These are phyloP conservation scores for Tragelaphus scriptus DNA, from an alignment of 2,113 vertebrate species.

Conservation along the genomic window DNA sequence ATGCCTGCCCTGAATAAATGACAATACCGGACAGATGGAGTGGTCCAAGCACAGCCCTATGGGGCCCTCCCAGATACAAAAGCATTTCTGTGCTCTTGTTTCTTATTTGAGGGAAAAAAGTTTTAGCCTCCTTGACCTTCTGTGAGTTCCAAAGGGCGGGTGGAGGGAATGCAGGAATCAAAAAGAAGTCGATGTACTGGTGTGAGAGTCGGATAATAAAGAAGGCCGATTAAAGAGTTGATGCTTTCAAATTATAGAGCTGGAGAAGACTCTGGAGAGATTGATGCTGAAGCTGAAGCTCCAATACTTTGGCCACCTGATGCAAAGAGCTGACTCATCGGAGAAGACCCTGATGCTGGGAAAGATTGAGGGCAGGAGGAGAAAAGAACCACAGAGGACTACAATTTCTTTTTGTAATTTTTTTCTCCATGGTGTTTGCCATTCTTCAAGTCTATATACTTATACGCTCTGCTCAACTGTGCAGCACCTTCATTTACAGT, in stretches of 20 bases:
- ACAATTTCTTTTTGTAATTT: background rate
- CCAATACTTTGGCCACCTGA: background rate
- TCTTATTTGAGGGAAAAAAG: background rate
- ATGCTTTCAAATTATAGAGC: background rate
- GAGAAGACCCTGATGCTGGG: background rate
- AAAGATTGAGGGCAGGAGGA: background rate
- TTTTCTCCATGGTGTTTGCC: background rate
- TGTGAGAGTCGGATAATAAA: background rate
- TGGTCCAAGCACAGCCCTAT: background rate
- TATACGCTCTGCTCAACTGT: background rate
- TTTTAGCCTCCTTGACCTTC: background rate
- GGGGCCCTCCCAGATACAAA: background rate
- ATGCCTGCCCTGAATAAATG: background rate
- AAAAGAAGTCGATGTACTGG: background rate
- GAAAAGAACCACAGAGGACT: background rate
- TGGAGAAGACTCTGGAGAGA: background rate
- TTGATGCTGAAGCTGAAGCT: background rate
- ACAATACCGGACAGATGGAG: background rate
- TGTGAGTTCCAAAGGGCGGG: background rate
- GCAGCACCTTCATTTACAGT: background rate
- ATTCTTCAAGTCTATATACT: background rate
- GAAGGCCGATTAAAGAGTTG: background rate
- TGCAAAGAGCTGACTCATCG: background rate
- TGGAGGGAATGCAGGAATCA: background rate
- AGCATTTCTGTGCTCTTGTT: background rate